Percentiles rank a stretch among this genome's conserved stretches.
Conservation (phyloP, 2,888 invertebrate species). For the Lingula anatina region DNA sequence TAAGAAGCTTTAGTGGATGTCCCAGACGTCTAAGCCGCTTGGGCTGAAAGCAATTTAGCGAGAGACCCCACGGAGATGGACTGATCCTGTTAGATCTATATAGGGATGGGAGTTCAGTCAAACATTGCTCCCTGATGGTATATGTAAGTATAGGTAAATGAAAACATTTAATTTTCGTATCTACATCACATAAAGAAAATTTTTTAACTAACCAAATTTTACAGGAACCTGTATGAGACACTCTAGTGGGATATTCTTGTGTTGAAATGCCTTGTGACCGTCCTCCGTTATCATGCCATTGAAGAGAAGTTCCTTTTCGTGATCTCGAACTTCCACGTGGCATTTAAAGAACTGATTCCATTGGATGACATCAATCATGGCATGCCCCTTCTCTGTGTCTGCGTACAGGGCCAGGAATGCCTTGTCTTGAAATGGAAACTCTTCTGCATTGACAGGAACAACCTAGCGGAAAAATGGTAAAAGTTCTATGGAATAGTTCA, state of each 20-base stretch:
- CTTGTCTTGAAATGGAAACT: not conserved
- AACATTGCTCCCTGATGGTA: too few species aligned
- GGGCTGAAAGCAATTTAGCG: too few species aligned
- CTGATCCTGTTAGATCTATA: too few species aligned
- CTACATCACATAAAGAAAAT: too few species aligned
- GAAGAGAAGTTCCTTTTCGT: not conserved
- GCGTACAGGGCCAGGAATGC: not conserved
- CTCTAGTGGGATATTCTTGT: not conserved
- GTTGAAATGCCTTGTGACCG: not conserved
- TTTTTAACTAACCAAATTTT: not conserved
- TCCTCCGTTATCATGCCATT: not conserved
- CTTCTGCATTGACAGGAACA: not conserved
- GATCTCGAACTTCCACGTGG: not conserved
- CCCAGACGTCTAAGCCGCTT: too few species aligned
- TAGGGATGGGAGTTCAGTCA: too few species aligned
- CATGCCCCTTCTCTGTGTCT: not conserved
- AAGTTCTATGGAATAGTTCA: too few species aligned
- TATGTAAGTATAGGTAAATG: too few species aligned
- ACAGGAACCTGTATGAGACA: not conserved
- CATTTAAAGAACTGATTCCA: not conserved
- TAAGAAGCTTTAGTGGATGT: too few species aligned
- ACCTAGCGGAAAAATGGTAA: too few species aligned
- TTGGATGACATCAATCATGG: not conserved
- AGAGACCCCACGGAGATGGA: too few species aligned
- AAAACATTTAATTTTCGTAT: too few species aligned